A percentile compares a stretch with the other conserved stretches of the same genome.
Conservation (phyloP, 2,797 vertebrate genomes). For the Vireo griseus region DNA sequence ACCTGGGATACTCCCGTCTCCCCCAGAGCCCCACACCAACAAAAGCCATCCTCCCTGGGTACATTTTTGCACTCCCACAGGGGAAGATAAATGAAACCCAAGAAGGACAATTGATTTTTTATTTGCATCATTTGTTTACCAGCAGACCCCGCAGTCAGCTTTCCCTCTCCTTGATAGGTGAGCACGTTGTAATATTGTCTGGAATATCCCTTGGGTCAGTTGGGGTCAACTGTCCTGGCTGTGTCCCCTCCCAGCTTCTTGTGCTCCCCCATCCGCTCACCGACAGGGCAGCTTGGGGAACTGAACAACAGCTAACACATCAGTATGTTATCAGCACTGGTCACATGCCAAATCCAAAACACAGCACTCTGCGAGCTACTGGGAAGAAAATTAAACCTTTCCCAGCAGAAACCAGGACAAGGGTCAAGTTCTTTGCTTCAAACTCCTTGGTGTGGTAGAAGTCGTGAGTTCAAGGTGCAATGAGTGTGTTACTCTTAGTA, state of each 20-base stretch:
- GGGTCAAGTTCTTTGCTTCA: not conserved
- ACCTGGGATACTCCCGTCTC: no score
- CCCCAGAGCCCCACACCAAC: no score
- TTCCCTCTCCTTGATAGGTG: not conserved
- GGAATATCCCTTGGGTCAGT: not conserved
- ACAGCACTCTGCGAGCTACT: not conserved
- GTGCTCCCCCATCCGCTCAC: not conserved
- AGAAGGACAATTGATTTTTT: not conserved
- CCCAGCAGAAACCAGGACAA: not conserved
- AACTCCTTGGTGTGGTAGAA: not conserved
- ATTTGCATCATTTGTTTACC: not conserved
- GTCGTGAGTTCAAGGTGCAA: not conserved
- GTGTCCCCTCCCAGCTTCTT: not conserved
- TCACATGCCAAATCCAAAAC: not conserved
- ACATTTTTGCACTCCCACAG: no score
- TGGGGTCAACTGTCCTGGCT: not conserved
- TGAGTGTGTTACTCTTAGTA: not conserved
- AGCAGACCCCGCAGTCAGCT: not conserved
- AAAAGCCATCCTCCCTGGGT: no score
- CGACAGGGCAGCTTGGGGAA: not conserved
- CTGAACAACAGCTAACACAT: not conserved
- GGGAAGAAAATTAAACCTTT: not conserved
- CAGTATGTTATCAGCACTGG: not conserved
- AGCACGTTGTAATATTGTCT: not conserved
- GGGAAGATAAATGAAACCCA: not conserved